phyloP scores from a whole-genome alignment of 1,140 invertebrate species.

The Lucilia cuprina region DNA sequence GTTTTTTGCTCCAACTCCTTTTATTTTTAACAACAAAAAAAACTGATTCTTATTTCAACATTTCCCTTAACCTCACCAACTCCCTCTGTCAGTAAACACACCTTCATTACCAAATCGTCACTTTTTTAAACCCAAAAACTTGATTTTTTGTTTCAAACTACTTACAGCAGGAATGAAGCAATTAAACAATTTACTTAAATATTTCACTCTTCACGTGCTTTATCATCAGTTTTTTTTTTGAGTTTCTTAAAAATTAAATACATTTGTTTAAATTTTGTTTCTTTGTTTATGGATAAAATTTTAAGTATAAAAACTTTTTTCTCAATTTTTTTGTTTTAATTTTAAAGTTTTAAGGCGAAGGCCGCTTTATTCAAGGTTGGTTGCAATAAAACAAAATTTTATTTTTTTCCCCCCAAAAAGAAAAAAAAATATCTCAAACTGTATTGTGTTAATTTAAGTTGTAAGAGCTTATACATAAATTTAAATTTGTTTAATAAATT shows the following conservation, averaged over 20 bases:
- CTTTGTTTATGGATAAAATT: not conserved
- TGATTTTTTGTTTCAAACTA: not conserved
- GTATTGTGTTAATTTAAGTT: not conserved
- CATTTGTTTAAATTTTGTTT: no score
- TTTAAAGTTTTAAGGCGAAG: slow-evolving; percentile 2
- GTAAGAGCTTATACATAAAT: not conserved
- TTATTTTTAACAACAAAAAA: not conserved
- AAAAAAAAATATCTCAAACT: not conserved
- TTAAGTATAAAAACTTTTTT: not conserved
- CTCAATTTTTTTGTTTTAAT: not conserved
- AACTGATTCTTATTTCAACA: not conserved
- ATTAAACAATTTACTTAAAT: not conserved
- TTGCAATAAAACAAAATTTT: not conserved
- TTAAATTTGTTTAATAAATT: not conserved
- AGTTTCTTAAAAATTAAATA: no score
- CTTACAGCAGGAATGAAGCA: not conserved
- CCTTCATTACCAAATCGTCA: not conserved
- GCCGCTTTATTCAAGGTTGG: slow-evolving; percentile 12
- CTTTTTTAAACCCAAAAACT: not conserved
- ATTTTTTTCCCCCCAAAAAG: not conserved
- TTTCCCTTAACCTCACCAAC: not conserved
- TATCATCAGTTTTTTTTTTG: not conserved
- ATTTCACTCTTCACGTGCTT: not conserved
- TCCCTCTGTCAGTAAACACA: not conserved
- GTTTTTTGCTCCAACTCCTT: no score